These are phyloP conservation scores for Apostichopus parvimensis DNA, from an alignment of 35 echinoderm and acorn worm species.

Conservation along the genomic window DNA sequence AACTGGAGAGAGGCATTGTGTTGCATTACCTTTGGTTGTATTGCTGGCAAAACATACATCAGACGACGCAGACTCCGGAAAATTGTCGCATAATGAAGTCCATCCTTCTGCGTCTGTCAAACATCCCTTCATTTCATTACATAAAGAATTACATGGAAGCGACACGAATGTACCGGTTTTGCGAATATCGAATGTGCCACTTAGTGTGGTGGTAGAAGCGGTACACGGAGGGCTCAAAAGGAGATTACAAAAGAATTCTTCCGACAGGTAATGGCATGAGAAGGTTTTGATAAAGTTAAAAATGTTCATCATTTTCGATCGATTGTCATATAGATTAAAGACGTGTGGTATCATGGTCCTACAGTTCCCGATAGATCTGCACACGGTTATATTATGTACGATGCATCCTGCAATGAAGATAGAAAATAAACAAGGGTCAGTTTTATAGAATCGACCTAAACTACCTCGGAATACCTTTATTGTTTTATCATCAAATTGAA, in stretches of 20 bases:
- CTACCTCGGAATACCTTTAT: too few relatives aligned
- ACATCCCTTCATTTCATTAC: neutral
- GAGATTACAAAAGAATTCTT: neutral
- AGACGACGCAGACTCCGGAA: neutral
- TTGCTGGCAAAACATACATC: neutral
- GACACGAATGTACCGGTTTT: neutral
- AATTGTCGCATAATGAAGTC: neutral
- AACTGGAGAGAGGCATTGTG: too few relatives aligned
- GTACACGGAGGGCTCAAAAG: neutral
- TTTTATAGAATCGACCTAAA: too few relatives aligned
- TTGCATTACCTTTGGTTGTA: neutral
- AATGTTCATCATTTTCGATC: neutral
- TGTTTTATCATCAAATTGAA: too few relatives aligned
- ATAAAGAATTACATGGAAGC: neutral
- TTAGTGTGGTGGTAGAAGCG: too few relatives aligned
- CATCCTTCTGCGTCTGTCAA: neutral
- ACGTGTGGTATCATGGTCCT: neutral
- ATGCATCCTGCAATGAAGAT: neutral
- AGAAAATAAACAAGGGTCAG: neutral
- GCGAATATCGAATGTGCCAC: neutral
- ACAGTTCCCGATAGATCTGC: neutral
- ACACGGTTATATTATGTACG: neutral
- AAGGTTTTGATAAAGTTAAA: neutral
- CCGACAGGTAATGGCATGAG: neutral
- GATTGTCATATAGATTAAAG: neutral